Base-by-base conservation (phyloP, 2,888 invertebrate species). In the Achlya flavicornis region DNA sequence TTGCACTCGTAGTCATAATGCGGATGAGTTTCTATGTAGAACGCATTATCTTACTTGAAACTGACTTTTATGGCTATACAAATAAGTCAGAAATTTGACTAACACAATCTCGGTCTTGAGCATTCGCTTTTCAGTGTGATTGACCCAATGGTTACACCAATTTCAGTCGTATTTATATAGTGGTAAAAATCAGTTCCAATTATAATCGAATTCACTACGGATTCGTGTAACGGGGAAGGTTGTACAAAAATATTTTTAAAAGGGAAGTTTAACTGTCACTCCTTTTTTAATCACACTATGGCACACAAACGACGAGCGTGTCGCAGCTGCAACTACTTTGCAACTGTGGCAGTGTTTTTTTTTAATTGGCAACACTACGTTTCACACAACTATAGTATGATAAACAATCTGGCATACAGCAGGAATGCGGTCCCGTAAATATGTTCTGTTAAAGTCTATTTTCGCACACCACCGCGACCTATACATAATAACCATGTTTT, bases 221-320 rank as follows among this genome's bases (percentile, higher is more conserved):
- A 16, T 48, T 48, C 5, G 19, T 53, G 19, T 53, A 53, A 53
- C 10, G 46, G 19, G 53, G 48, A 6, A 48, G 48, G 16, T 53
- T 53, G 53, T 53, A 53, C 19, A 19, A 53, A 53, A 53, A 19
- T 53, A 53, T 53, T 53, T 19, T 53, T 10, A 53, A 53, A 19
- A 19, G n/a, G 53, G 53, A 16, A 53, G 53, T 19, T n/a, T 19
- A 19, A 19, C 19, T 16, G 8, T 16, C 43, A 12, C 41, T 12
- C 3, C 16, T 4, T n/a, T 48, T 46, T 46, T n/a, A n/a, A 46
- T 46, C 48, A 48, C 48, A 48, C 43, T 43, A 43, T 48, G 48
- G 48, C 48, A 16, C 43, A 1, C 43, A 12, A 5, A 14, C 48
- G 48, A 48, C 19, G 10, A 19, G 53, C 14, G 16, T 53, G 53